Base-by-base conservation (phyloP, 2,888 invertebrate genomes). In the Macaria notata region DNA sequence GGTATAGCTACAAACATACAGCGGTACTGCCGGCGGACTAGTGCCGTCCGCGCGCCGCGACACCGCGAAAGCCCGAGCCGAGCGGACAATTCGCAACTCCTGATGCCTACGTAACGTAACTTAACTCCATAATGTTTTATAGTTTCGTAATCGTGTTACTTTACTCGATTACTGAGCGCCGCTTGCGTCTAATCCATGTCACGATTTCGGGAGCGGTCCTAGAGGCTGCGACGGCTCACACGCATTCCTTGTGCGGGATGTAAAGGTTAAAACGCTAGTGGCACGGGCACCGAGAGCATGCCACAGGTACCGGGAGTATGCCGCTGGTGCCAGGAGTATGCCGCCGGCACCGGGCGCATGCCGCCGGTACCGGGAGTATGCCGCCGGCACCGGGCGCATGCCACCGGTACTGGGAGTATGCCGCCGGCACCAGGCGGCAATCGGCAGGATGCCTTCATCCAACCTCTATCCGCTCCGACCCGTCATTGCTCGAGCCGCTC, bases 71-170 rank as follows among this genome's bases (percentile, higher is more conserved):
- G 30, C 44, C 44, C 56, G 29, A n/a, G 56, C 68, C 65, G 61
- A 68, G 67, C 71, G 60, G 58, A 62, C 66, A 62, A 63, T 83
- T 83, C 83, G 85, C 86, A 84, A 86, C 83, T 81, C 77, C 74
- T 72, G 71, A 80, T 79, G 79, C 79, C 79, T 79, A 78, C 77
- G 72, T 79, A 81, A 83, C 84, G 84, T 85, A 88, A 90, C 87
- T 86, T 86, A 87, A 87, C 83, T 84, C 86, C 82, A 84, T 84
- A 85, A 86, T 86, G 86, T 85, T 86, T 86, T 86, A 86, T 86
- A 87, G 83, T 90, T 89, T 88, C 87, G 89, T 87, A 88, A 90
- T 80, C 80, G 80, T 81, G 79, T 84, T 81, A 84, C 82, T 86
- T 84, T 81, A 84, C 82, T 86, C 79, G 84, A 87, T 87, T 87